phyloP scores from a whole-genome alignment of 2,888 invertebrate species.

The Acanthococcus lagerstroemiae region DNA sequence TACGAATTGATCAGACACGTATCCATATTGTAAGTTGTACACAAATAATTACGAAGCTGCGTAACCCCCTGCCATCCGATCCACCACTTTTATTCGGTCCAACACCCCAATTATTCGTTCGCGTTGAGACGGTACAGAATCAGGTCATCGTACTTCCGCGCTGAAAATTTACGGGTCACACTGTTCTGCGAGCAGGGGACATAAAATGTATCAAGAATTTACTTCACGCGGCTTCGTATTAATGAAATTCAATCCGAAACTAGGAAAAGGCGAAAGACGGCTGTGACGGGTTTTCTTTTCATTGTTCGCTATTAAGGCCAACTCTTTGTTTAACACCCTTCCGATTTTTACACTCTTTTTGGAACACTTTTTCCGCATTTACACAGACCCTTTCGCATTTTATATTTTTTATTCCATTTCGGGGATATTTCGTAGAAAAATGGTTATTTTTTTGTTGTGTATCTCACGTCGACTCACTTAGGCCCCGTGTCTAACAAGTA shows the following conservation, averaged over 20 bases:
- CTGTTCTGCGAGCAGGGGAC: not conserved
- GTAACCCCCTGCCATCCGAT: no score
- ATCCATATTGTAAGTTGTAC: no score
- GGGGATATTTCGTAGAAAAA: conserved; percentile 16
- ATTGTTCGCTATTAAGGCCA: conserved; percentile 19
- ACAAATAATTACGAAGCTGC: no score
- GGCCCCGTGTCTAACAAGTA: no score
- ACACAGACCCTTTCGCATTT: conserved; percentile 19
- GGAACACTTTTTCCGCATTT: conserved; percentile 26
- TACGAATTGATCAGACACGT: no score
- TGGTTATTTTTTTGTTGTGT: conserved; percentile 19
- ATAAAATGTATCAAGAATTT: conserved; percentile 4
- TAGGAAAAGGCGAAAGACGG: conserved; percentile 15
- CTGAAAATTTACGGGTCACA: not conserved
- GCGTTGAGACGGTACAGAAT: no score
- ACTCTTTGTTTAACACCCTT: conserved; percentile 27
- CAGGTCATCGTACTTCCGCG: no score
- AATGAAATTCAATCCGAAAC: conserved; percentile 20
- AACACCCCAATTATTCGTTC: no score
- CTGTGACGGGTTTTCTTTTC: conserved; percentile 20
- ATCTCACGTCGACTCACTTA: no score
- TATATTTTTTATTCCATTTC: conserved; percentile 10
- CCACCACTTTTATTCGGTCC: no score
- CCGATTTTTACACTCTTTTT: conserved; percentile 26
- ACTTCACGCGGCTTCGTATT: not conserved